A percentile compares a stretch with the other conserved stretches of the same genome.
These are phyloP conservation scores for Trachymyrmex septentrionalis DNA, from an alignment of 1,140 invertebrate species.

Conservation along the genomic window DNA sequence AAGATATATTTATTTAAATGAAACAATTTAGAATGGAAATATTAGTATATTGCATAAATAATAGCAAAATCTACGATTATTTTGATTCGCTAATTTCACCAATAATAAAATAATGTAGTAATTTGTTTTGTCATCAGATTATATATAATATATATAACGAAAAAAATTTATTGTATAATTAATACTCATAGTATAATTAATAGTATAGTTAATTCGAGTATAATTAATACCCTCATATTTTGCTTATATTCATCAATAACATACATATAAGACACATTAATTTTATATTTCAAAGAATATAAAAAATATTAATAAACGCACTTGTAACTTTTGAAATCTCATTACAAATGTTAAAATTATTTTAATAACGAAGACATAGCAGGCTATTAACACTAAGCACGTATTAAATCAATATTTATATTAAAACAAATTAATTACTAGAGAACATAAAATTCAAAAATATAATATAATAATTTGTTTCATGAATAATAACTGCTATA, in stretches of 20 bases:
- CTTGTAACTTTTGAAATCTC: background rate
- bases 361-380: background rate
- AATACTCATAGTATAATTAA: background rate
- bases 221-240: constrained; percentile 1
- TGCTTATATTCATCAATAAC: background rate
- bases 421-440: background rate
- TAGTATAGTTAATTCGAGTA: background rate
- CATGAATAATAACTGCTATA: background rate
- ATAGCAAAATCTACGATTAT: background rate
- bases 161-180: constrained; percentile 8
- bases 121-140: constrained; percentile 14
- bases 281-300: background rate
- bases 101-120: background rate
- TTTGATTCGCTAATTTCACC: background rate
- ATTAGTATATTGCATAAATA: background rate
- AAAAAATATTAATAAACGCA: background rate
- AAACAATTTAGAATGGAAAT: background rate
- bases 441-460: background rate
- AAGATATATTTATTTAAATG: constrained; percentile 16
- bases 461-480: background rate
- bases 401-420: background rate
- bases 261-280: background rate
- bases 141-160: background rate
- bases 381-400: background rate
- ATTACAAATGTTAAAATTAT: background rate